phyloP scores from a whole-genome alignment of 2,113 vertebrate genomes.

The Lamprotornis superbus region DNA sequence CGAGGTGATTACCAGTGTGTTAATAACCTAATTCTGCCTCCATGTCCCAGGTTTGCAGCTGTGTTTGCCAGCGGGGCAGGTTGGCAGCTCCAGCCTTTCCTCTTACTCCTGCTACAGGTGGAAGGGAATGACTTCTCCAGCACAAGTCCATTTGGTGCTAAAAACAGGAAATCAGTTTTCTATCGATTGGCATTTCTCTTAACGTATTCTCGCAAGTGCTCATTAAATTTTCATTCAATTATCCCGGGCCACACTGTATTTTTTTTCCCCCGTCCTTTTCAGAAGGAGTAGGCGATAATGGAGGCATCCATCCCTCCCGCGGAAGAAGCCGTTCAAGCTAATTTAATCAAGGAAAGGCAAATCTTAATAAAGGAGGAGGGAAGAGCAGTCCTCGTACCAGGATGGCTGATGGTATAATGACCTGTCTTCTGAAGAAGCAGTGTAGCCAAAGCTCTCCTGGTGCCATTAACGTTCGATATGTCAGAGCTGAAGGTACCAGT shows the following conservation, averaged over 20 bases:
- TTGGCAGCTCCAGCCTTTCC: not conserved
- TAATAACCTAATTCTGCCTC: not conserved
- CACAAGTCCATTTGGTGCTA: not conserved
- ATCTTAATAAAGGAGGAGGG: constrained; percentile 36
- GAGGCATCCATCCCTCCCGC: not conserved
- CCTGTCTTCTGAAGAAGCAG: not conserved
- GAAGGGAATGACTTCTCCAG: not conserved
- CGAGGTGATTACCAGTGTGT: not conserved
- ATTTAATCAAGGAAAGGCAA: constrained; percentile 37
- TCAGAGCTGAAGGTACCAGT: constrained; percentile 14
- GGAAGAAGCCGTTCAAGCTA: not conserved
- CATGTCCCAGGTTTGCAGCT: fast-evolving
- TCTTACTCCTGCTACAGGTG: not conserved
- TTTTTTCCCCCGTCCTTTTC: not conserved
- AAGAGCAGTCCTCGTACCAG: not conserved
- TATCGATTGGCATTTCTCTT: constrained; percentile 44
- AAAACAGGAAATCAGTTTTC: constrained; percentile 57
- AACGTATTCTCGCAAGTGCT: constrained; percentile 56
- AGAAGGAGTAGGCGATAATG: not conserved
- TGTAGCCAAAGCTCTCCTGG: not conserved
- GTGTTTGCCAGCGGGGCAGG: not conserved
- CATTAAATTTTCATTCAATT: constrained; percentile 69
- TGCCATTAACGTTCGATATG: not conserved
- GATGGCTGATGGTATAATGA: constrained; percentile 20
- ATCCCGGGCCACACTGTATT: not conserved